Conservation (phyloP, 2,797 vertebrate species). For the Anguilla megastoma region DNA sequence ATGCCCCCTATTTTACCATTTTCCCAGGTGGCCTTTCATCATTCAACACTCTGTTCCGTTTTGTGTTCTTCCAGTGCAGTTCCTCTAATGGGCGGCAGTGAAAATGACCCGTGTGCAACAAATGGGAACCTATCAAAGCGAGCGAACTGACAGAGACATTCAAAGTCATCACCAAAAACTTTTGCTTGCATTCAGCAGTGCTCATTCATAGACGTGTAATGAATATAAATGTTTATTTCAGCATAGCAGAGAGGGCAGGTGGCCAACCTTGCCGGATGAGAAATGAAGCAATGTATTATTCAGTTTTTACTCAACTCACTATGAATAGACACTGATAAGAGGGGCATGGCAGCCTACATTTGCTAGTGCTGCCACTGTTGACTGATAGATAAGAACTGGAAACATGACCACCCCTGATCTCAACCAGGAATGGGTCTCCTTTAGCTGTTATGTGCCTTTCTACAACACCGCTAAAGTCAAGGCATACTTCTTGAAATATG, state of each 20-base stretch:
- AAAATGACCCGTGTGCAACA: slow-evolving; percentile 59
- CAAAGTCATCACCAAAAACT: slow-evolving; percentile 50
- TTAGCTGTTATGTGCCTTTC: too few species aligned
- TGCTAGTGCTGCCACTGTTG: slow-evolving; percentile 41
- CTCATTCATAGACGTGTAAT: slow-evolving; percentile 36
- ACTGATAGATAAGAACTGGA: slow-evolving; percentile 54
- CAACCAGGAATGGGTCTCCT: not conserved
- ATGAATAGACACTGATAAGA: slow-evolving; percentile 55
- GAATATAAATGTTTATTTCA: slow-evolving; percentile 24
- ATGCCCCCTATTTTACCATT: slow-evolving; percentile 73
- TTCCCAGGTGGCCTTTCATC: slow-evolving; percentile 73
- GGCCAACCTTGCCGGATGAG: slow-evolving; percentile 43
- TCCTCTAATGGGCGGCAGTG: slow-evolving; percentile 66
- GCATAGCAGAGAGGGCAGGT: slow-evolving; percentile 43
- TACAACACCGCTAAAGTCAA: not conserved
- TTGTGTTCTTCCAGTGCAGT: slow-evolving; percentile 67
- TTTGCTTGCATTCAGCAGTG: slow-evolving; percentile 32
- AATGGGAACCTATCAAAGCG: not conserved
- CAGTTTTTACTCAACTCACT: slow-evolving; percentile 47
- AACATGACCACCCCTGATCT: slow-evolving; percentile 1
- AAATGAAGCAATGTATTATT: slow-evolving; percentile 47
- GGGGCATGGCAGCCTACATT: slow-evolving; percentile 42
- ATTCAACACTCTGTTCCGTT: slow-evolving; percentile 64
- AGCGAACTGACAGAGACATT: slow-evolving; percentile 54
- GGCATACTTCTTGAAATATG: not conserved